Percentiles rank a stretch among this genome's conserved stretches.
Conservation (phyloP, 35 echinoderm and acorn worm species). For the Heliocidaris tuberculata region DNA sequence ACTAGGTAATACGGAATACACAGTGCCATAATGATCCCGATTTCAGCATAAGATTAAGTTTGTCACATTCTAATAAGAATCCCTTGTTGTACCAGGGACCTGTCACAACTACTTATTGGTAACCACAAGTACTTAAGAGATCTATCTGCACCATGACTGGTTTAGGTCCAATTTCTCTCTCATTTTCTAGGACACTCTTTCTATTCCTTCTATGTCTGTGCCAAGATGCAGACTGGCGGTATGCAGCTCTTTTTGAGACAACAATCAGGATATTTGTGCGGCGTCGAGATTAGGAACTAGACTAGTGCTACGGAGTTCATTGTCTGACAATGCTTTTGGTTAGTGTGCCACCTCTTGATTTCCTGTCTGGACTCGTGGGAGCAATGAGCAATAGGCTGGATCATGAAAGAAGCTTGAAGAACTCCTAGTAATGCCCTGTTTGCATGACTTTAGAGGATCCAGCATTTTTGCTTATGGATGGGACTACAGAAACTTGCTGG, state of each 20-base stretch:
- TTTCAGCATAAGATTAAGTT: not conserved
- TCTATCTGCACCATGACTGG: not conserved
- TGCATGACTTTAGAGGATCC: not conserved
- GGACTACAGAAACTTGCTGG: not conserved
- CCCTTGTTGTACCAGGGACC: not conserved
- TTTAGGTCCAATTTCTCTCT: not conserved
- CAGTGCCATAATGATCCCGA: not conserved
- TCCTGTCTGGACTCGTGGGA: not conserved
- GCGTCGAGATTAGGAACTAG: not conserved
- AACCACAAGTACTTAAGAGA: not conserved
- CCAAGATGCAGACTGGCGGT: too few relatives aligned
- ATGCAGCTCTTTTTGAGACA: not conserved
- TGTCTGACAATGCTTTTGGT: not conserved
- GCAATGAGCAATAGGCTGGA: not conserved
- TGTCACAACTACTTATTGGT: not conserved
- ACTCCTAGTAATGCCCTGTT: not conserved
- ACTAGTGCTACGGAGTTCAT: not conserved
- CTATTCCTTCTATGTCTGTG: too few relatives aligned
- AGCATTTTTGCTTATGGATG: not conserved
- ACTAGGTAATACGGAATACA: not conserved
- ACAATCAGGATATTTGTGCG: not conserved
- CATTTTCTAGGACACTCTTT: not conserved
- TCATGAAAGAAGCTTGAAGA: not conserved
- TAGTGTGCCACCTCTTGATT: not conserved
- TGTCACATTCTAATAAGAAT: not conserved